Evolutionary conservation across 2,797 vertebrate genomes (phyloP), one percentile per base, ranked within the genome.

Genomic region (Pangasius djambal): DNA sequence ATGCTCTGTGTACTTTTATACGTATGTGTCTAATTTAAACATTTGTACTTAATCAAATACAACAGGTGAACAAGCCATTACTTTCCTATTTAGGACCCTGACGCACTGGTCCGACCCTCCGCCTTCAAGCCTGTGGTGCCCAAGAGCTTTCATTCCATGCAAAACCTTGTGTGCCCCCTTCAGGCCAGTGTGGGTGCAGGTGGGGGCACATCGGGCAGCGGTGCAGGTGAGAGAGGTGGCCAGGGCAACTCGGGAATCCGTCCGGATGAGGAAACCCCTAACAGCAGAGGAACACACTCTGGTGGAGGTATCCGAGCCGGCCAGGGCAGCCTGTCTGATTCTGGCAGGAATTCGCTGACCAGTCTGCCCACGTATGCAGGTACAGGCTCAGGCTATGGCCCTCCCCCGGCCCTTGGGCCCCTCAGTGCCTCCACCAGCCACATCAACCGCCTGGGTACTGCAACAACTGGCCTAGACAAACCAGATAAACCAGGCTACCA

Each of bases 141-240:
- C 94, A 99, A 99, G 95, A 99, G 98, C 94, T 99, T 99, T 95
- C 98, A 99, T 96, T 99, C 98, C 96, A 99, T 99, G 98, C 98
- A 99, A 96, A 99, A 99, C 94, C 96, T 99, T 82, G 94, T 97
- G 94, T 95, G 96, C 97, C 93, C 96, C 34, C 86, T 92, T 20
- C 91, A 90, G 83, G 94, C 91, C 7, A 90, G 87, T 31, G 70
- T 87, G 0, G 91, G 91, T 13, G 90, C 87, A n/a, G 88, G 90
- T 31, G 89, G 87, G 31, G 91, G 89, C 63, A 48, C 79, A 0
- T 77, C 87, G 9, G 59, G 87, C 20, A 74, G 87, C 2, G 88
- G 89, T 37, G 86, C 81, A 31, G 88, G 89, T 5, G 92, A 90
- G 18, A 87, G 84, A 67, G 67, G 83, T 28, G 83, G 87, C 15